Conservation (phyloP, 2,888 invertebrate genomes). For the Agrochola litura region DNA sequence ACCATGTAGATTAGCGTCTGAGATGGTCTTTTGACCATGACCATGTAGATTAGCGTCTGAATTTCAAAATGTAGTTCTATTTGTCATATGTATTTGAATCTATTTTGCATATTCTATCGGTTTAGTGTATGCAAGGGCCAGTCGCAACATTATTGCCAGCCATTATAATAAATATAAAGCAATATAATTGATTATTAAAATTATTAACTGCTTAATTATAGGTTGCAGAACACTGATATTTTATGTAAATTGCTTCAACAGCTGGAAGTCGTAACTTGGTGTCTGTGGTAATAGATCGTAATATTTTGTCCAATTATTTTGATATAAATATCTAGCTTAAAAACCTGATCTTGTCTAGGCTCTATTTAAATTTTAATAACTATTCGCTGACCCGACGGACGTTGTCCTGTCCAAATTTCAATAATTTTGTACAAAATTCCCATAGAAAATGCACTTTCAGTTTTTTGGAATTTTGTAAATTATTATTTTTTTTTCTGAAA, state of each 20-base stretch:
- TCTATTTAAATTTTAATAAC: not conserved
- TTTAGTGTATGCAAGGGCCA: not conserved
- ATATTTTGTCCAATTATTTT: slow-evolving; percentile 20
- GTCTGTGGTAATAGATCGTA: not conserved
- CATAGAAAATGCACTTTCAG: too few relatives aligned
- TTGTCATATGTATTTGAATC: not conserved
- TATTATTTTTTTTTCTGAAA: too few relatives aligned
- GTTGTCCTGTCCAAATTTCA: too few relatives aligned
- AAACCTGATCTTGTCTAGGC: not conserved
- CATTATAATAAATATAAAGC: slow-evolving; percentile 11
- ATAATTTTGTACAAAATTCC: too few relatives aligned
- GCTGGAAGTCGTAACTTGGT: slow-evolving; percentile 11
- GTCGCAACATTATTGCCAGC: not conserved
- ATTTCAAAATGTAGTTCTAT: too few relatives aligned
- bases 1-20: too few relatives aligned
- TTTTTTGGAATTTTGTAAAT: too few relatives aligned
- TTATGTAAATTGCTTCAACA: slow-evolving; percentile 32
- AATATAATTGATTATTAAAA: slow-evolving; percentile 1
- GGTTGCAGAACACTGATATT: slow-evolving; percentile 2
- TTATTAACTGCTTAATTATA: slow-evolving; percentile 42
- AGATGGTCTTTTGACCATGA: too few relatives aligned
- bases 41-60: too few relatives aligned
- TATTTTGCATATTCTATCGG: not conserved
- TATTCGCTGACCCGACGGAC: too few relatives aligned
- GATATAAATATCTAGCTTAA: not conserved